Base-by-base conservation (phyloP, 2,797 vertebrate genomes). In the Spinus olivaceus region DNA sequence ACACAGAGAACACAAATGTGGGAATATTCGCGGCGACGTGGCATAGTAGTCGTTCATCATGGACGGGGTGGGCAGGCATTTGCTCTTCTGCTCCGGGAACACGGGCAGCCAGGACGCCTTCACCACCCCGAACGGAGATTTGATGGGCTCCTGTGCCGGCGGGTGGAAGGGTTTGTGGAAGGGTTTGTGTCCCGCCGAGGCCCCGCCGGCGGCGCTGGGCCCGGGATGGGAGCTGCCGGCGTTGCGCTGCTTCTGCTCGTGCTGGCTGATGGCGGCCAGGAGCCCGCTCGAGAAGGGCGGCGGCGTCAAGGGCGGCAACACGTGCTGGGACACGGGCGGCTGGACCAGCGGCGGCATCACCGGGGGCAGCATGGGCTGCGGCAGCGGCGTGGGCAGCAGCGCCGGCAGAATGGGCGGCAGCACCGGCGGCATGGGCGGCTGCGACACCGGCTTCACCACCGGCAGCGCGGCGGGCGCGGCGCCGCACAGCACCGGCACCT, bases 1-100 rank as follows among this genome's bases (percentile, higher is more conserved):
- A 99, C 99, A 99, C 92, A 99, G 98, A 98, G 98, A 98, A 98
- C 99, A 99, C 97, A 99, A 98, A 98, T 99, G 99, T 65, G 99
- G 99, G 98, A 99, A 99, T 97, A 98, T 97, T 98, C 98, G 98
- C 24, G 99, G 99, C 47, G 99, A 98, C 5, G 98, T 96, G 7
- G 99, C 99, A 25, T 98, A 98, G 97, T 99, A 99, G 98, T 99
- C 99, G 39, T 98, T 98, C 98, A 99, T 99, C 99, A 99, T 99
- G 81, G 98, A 98, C 3, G 97, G 96, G 4, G 98, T 98, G 37
- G 99, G 99, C 50, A 98, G 92, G 63, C 97, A 96, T 96, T 98
- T 98, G 96, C 95, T 94, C 96, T 98, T 95, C 86, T 98, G 97
- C 7, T 97, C 97, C 0, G 97, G 78, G 76, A 98, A 97, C 37